These are phyloP conservation scores for Periophthalmodon schlosseri DNA, from an alignment of 2,113 vertebrate species.

Conservation along the genomic window DNA sequence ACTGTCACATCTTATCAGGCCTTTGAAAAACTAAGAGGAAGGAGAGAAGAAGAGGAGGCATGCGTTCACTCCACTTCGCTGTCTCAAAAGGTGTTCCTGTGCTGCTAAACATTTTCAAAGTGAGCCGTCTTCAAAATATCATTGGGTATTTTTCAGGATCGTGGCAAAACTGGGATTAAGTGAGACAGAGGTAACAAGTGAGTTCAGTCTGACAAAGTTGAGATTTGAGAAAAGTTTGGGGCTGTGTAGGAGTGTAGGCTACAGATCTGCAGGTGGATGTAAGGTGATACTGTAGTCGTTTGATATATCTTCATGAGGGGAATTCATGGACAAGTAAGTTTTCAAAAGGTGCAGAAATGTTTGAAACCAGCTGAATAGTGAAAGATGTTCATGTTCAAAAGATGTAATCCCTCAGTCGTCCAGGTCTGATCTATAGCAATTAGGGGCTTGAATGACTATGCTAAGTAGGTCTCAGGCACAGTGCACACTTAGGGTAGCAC, in stretches of 20 bases:
- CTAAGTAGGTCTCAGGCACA: too few species aligned
- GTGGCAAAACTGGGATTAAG: slow-evolving; percentile 55
- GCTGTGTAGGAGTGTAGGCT: slow-evolving; percentile 34
- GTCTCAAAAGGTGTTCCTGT: slow-evolving; percentile 67
- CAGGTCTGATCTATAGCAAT: too few species aligned
- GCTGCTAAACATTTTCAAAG: slow-evolving; percentile 70
- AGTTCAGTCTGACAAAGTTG: slow-evolving; percentile 62
- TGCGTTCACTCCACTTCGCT: slow-evolving; percentile 57
- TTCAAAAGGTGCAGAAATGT: neutral
- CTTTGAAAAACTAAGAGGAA: slow-evolving; percentile 69
- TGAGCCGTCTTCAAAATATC: slow-evolving; percentile 57
- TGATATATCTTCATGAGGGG: neutral
- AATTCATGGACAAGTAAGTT: neutral
- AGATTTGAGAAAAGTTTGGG: slow-evolving; percentile 52
- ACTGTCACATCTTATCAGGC: slow-evolving; percentile 78
- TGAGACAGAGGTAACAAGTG: slow-evolving; percentile 54
- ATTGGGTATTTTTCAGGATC: slow-evolving; percentile 58
- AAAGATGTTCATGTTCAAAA: too few species aligned
- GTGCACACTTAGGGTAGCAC: too few species aligned
- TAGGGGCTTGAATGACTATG: too few species aligned
- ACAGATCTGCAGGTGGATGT: slow-evolving; percentile 19
- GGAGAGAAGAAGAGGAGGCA: slow-evolving; percentile 27
- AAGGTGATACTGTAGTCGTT: neutral
- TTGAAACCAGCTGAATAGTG: too few species aligned
- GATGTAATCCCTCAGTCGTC: too few species aligned